phyloP scores from a whole-genome alignment of 2,888 invertebrate species.

The Crepidodera aurea region DNA sequence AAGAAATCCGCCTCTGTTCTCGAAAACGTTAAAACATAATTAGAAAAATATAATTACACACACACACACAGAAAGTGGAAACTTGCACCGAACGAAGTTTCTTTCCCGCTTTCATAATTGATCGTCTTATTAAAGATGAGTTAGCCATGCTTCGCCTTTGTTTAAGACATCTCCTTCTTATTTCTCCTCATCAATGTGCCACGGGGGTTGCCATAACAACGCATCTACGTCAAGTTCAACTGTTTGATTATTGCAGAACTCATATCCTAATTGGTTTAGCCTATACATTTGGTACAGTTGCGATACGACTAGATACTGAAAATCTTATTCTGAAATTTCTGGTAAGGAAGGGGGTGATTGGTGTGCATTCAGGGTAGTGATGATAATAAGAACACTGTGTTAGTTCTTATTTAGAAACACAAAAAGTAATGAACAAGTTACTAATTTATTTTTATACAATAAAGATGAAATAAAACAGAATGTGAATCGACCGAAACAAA shows the following conservation, averaged over 20 bases:
- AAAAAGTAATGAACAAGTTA: no score
- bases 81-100: slow-evolving; percentile 58
- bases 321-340: background rate
- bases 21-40: slow-evolving; percentile 50
- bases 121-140: slow-evolving; percentile 64
- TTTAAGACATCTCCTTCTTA: slow-evolving; percentile 44
- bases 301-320: background rate
- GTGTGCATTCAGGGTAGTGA: no score
- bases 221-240: slow-evolving; percentile 44
- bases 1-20: background rate
- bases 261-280: slow-evolving; percentile 62
- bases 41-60: slow-evolving; percentile 60
- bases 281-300: slow-evolving; percentile 53
- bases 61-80: slow-evolving; percentile 44
- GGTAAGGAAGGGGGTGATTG: background rate
- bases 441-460: no score
- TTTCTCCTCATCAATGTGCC: slow-evolving; percentile 15
- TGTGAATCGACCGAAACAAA: no score
- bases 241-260: slow-evolving; percentile 61
- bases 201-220: slow-evolving; percentile 58
- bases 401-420: no score
- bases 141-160: slow-evolving; percentile 58
- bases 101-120: slow-evolving; percentile 60
- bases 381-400: no score
- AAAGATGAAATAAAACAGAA: no score